Conservation (phyloP, 2,888 invertebrate genomes). For the Melipona bicolor region DNA sequence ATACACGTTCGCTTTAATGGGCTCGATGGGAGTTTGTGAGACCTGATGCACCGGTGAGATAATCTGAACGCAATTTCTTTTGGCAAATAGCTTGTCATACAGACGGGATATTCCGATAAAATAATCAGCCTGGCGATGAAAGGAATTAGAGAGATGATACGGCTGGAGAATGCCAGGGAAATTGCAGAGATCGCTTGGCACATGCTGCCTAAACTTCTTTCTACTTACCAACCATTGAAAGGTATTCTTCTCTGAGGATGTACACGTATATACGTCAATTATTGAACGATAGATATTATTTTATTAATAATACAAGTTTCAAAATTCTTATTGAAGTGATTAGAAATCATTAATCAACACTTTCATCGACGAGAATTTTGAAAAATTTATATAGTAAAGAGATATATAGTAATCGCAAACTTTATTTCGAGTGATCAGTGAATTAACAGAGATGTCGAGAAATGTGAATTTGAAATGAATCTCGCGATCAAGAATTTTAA, state of each 20-base stretch:
- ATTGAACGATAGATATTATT: no score
- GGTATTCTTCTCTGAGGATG: conserved; percentile 27
- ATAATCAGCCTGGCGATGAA: conserved; percentile 59
- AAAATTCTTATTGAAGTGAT: no score
- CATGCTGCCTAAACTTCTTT: conserved; percentile 62
- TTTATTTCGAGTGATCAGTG: no score
- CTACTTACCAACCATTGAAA: conserved; percentile 29
- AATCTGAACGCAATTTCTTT: neutral
- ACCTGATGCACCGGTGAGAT: neutral
- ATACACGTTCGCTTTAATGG: neutral
- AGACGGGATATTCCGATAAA: conserved; percentile 31
- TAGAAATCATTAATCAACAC: no score
- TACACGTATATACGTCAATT: no score
- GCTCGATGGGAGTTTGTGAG: neutral
- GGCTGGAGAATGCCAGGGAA: conserved; percentile 43
- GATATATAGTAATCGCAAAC: no score
- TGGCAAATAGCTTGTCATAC: conserved; percentile 46
- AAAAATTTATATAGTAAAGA: no score
- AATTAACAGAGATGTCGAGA: no score
- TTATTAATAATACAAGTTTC: no score
- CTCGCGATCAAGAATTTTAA: no score
- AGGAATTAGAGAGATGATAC: conserved; percentile 58
- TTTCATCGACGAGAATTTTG: no score
- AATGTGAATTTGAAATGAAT: no score
- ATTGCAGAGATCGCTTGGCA: conserved; percentile 65